Conservation (phyloP, 2,797 vertebrate species). For the Channa striata region DNA sequence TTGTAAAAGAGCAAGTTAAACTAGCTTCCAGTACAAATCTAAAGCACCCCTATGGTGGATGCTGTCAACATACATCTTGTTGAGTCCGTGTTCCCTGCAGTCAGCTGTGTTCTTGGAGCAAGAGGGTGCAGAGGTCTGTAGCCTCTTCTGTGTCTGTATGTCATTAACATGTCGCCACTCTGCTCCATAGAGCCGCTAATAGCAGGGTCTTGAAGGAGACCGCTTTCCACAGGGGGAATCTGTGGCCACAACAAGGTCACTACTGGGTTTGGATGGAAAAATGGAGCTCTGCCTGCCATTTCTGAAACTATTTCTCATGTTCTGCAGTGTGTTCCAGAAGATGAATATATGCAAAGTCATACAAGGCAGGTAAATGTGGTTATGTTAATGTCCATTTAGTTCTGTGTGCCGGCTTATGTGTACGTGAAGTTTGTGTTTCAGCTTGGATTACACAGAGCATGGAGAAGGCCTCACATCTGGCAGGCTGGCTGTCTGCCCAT, state of each 20-base stretch:
- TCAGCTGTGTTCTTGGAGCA: conserved; percentile 50
- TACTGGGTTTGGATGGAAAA: conserved; percentile 65
- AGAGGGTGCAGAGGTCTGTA: conserved; percentile 48
- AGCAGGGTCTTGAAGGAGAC: conserved; percentile 68
- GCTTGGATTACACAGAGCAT: conserved; percentile 50
- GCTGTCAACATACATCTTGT: conserved; percentile 38
- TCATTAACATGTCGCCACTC: conserved; percentile 79
- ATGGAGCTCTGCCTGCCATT: conserved; percentile 39
- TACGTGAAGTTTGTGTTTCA: conserved; percentile 60
- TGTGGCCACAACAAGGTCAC: conserved; percentile 73
- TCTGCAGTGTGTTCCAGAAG: conserved; percentile 5
- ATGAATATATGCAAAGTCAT: background rate
- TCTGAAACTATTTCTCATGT: conserved; percentile 41
- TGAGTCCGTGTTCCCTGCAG: conserved; percentile 53
- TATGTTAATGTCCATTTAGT: conserved; percentile 16
- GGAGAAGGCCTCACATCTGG: conserved; percentile 78
- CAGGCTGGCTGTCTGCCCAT: conserved; percentile 64
- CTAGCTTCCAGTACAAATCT: conserved; percentile 34
- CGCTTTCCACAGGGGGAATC: conserved; percentile 71
- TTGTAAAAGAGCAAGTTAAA: conserved; percentile 43
- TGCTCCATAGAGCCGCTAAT: conserved; percentile 78
- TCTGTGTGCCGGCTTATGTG: conserved; percentile 47
- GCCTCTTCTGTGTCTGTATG: conserved; percentile 68
- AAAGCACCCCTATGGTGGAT: conserved; percentile 50
- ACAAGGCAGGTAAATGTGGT: conserved; percentile 11